Base-by-base conservation (phyloP, 2,113 vertebrate genomes). In the Sterna hirundo region DNA sequence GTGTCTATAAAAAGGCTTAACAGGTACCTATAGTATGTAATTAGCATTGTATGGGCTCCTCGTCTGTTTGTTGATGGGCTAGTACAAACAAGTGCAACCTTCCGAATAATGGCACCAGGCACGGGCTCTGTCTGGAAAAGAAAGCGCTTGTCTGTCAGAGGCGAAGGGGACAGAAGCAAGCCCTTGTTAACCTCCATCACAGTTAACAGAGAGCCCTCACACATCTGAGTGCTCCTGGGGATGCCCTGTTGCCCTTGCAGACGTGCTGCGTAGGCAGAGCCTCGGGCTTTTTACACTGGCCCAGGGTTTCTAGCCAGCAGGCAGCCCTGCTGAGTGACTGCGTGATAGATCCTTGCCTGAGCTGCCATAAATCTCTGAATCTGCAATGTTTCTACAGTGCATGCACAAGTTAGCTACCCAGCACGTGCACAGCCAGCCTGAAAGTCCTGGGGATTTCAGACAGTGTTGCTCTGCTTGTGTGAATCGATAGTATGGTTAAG, bases 31-130 rank as follows among this genome's bases (percentile, higher is more conserved):
- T 51, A 68, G 36, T 38, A n/a, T 68, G 15, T 82, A 86, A 87
- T 84, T 87, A 91, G 47, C 52, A 32, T 81, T 82, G 30, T 69
- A 88, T 52, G 49, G 69, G 26, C 52, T 96, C 38, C 72, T 93
- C 42, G n/a, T 51, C 60, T 92, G 38, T 54, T 86, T 83, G 17
- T 65, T 62, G 49, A 44, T 54, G 76, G 30, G 16, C 83, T 79
- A 64, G 55, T 44, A 68, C 40, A 82, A 95, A 83, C 80, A 90
- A 82, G 69, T 3, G 2, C 38, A 71, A 15, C 47, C 29, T 81
- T 79, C 65, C 3, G 2, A 60, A 76, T 52, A 36, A 55, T 40
- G 52, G 64, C 72, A 95, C 22, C 40, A 66, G 58, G 62, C 82
- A 90, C 1, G 0, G 44, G 40, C 75, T 78, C 44, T 82, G 26